Evolutionary conservation across 2,888 invertebrate species (phyloP), one percentile per base, ranked within the genome.

Genomic region (Stenotaenia linearis): DNA sequence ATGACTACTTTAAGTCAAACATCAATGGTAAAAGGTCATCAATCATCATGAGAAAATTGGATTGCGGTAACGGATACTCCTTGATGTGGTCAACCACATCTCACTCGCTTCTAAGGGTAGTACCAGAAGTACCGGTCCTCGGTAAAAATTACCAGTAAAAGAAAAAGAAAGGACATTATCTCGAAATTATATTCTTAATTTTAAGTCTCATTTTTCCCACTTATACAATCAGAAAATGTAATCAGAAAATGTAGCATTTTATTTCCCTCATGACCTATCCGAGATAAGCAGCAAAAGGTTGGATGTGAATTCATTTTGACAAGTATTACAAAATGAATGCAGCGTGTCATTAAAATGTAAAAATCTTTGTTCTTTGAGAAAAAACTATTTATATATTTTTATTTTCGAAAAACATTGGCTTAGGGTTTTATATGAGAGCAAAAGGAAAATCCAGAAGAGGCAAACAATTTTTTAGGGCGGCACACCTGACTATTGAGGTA

Each of bases 1-100:
- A 69, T 69, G 69, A 69, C 28, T 25, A 69, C 69, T 69, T 69
- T 69, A 69, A 69, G 69, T 23, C 69, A 25, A 69, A 69, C 69
- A 69, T 69, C 69, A 69, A 69, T 69, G 69, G 69, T 69, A 69
- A 69, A 69, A 69, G 69, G 69, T 69, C 69, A 69, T 69, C 69
- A 69, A 69, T 69, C 69, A 69, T 69, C 69, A 69, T 12, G 69
- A 69, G 69, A 69, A 69, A 69, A 69, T 69, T 69, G 69, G 69
- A 69, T 69, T 69, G 69, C 28, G 69, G 69, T 69, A 69, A 69
- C 25, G 69, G 69, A 23, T 28, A 69, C 69, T 69, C 69, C 23
- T 28, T 69, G 69, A 69, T 69, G 69, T 69, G 69, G 69, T 69
- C 69, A 69, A 69, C 69, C 69, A 69, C 69, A 69, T 69, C 28